A percentile compares a stretch with the other conserved stretches of the same genome.
Evolutionary conservation across 2,113 vertebrate genomes (phyloP).

Genomic region (Myxocyprinus asiaticus): DNA sequence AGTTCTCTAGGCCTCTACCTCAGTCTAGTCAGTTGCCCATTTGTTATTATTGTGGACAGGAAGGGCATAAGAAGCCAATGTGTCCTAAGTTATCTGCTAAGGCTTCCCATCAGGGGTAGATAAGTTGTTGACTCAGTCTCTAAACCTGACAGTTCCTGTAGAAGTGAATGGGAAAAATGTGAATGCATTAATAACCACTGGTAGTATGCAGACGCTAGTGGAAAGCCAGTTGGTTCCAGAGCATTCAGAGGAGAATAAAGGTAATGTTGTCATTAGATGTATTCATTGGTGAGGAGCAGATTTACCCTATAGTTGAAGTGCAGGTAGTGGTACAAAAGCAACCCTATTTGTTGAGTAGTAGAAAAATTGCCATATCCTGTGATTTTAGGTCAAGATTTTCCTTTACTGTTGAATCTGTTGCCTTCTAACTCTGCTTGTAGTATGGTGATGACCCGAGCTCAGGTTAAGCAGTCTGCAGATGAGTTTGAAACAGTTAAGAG

Average conservation of each 20-base stretch:
- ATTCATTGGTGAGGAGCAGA: background rate
- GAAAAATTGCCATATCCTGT: background rate
- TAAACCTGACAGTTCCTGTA: background rate
- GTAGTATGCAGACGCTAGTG: background rate
- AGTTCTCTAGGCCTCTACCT: background rate
- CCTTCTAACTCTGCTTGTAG: background rate
- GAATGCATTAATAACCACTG: background rate
- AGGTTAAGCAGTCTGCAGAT: background rate
- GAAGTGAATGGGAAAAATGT: background rate
- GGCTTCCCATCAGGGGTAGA: background rate
- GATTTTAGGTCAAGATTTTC: constrained; percentile 1
- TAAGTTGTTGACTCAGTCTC: background rate
- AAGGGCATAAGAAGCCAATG: background rate
- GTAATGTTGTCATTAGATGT: background rate
- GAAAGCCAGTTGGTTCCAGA: background rate
- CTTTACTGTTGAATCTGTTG: background rate
- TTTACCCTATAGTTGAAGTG: background rate
- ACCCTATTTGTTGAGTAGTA: background rate
- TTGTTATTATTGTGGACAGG: constrained; percentile 2
- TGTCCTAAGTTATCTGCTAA: background rate
- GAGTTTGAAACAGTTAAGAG: too few relatives aligned
- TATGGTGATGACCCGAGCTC: background rate
- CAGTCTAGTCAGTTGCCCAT: background rate
- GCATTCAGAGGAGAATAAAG: background rate
- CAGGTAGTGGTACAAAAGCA: background rate